A percentile compares a stretch with the other conserved stretches of the same genome.
Conservation (phyloP, 1,140 invertebrate genomes). For the Aphidius ervi region DNA sequence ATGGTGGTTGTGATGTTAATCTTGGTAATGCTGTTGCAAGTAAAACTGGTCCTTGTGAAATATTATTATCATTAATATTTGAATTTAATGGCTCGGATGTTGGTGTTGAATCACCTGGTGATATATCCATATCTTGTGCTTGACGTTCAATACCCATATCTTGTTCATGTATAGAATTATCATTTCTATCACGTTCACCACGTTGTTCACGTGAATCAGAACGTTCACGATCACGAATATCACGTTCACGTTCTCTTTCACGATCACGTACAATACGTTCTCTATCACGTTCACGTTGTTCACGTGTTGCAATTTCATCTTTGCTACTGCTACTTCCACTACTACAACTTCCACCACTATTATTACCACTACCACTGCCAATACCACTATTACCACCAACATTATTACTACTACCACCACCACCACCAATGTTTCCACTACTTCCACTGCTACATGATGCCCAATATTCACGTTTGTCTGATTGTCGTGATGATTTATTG, state of each 20-base stretch:
- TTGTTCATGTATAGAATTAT: conserved; percentile 40
- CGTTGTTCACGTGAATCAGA: conserved; percentile 23
- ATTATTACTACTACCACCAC: conserved; percentile 26
- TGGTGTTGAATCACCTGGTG: conserved; percentile 76
- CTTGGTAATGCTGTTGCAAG: conserved; percentile 69
- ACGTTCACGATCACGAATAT: conserved; percentile 31
- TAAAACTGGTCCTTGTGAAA: conserved; percentile 56
- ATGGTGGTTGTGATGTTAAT: conserved; percentile 59
- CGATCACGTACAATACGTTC: conserved; percentile 41
- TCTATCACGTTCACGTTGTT: conserved; percentile 41
- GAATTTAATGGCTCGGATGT: conserved; percentile 63
- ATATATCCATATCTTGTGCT: conserved; percentile 79
- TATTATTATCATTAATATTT: conserved; percentile 41
- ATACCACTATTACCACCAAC: neutral
- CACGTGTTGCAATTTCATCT: conserved; percentile 37
- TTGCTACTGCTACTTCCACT: conserved; percentile 37
- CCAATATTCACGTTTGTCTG: conserved; percentile 52
- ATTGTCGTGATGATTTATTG: conserved; percentile 48
- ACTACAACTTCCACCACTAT: conserved; percentile 34
- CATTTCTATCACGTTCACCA: conserved; percentile 36
- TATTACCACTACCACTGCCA: no score
- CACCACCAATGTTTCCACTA: neutral
- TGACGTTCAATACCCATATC: conserved; percentile 45
- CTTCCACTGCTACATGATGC: conserved; percentile 42
- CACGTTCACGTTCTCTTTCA: conserved; percentile 30